These are phyloP conservation scores for Ischnus inquisitorius DNA, from an alignment of 2,888 invertebrate species.

Conservation along the genomic window DNA sequence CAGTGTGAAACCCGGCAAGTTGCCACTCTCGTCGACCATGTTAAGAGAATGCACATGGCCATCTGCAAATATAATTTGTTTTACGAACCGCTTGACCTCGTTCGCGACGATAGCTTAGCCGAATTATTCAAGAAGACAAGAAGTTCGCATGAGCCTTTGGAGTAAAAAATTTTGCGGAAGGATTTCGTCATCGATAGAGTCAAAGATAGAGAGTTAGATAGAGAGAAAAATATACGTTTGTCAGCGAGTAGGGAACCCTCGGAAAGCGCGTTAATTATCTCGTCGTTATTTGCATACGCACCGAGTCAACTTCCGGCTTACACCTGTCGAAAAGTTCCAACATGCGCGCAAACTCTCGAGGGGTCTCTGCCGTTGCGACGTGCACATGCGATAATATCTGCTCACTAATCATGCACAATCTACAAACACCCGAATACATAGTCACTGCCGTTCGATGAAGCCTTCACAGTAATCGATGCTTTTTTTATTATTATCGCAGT, in stretches of 20 bases:
- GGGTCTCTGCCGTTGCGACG: constrained; percentile 24
- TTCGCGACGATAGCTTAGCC: not conserved
- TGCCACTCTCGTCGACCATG: constrained; percentile 90
- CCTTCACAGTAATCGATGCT: not conserved
- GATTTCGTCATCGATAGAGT: not conserved
- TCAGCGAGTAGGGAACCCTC: constrained; percentile 26
- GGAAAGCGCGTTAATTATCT: constrained; percentile 7
- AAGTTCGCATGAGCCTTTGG: constrained; percentile 47
- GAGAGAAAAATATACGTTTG: not conserved
- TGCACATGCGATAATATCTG: constrained; percentile 56
- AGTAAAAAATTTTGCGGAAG: not conserved
- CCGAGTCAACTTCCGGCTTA: constrained; percentile 20
- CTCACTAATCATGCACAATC: constrained; percentile 42
- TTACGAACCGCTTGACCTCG: not conserved
- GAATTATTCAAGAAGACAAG: constrained; percentile 14
- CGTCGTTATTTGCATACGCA: constrained; percentile 2
- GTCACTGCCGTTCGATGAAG: constrained; percentile 24
- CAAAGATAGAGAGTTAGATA: not conserved
- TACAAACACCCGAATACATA: constrained; percentile 18
- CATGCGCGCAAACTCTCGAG: constrained; percentile 1
- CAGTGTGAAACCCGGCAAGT: constrained; percentile 92
- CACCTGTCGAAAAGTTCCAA: constrained; percentile 17
- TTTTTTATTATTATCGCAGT: not conserved
- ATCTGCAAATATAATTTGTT: constrained; percentile 86
- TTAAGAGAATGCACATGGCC: constrained; percentile 94